Percentiles rank a stretch among this genome's conserved stretches.
Evolutionary conservation across 2,888 invertebrate genomes (phyloP).

Genomic region (Agrilus biguttatus): DNA sequence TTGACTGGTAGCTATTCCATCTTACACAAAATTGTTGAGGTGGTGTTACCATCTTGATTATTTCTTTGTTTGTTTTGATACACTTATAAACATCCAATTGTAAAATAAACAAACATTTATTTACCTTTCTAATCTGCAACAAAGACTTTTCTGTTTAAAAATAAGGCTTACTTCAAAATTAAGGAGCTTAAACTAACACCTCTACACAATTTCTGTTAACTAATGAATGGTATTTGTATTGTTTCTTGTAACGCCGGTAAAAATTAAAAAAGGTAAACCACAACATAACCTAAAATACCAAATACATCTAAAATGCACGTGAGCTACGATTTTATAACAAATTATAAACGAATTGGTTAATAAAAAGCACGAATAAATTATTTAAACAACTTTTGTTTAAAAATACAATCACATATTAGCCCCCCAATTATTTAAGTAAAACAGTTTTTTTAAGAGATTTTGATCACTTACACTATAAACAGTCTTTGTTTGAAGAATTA

Average conservation of each 20-base stretch:
- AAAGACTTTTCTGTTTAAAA: too few relatives aligned
- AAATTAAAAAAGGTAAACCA: conserved; percentile 16
- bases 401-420: too few relatives aligned
- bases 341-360: background rate
- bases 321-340: background rate
- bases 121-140: too few relatives aligned
- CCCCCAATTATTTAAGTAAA: too few relatives aligned
- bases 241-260: conserved; percentile 6
- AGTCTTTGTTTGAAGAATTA: background rate
- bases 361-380: background rate
- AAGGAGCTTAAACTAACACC: too few relatives aligned
- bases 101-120: too few relatives aligned
- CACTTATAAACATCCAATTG: too few relatives aligned
- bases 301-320: background rate
- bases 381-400: background rate
- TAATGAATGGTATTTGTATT: too few relatives aligned
- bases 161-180: too few relatives aligned
- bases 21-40: conserved; percentile 60
- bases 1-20: conserved; percentile 73
- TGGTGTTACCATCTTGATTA: conserved; percentile 18
- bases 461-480: too few relatives aligned
- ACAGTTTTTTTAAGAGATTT: too few relatives aligned
- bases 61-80: background rate
- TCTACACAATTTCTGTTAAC: too few relatives aligned
- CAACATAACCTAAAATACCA: conserved; percentile 18